Base-by-base conservation (phyloP, 2,113 vertebrate species). In the Phylloscopus trochilus region DNA sequence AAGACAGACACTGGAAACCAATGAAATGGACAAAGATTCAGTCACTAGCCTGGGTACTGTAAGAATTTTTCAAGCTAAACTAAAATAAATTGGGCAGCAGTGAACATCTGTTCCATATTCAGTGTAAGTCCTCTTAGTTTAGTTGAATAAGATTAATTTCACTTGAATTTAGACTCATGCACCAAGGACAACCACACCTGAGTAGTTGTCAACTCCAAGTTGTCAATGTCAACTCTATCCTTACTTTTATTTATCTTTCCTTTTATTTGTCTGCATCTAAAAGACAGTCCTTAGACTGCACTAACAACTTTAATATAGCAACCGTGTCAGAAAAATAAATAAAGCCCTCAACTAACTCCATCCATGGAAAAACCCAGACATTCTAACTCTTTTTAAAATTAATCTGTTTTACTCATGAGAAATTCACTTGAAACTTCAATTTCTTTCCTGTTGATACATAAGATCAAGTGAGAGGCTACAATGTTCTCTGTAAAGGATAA, bases 351-450 rank as follows among this genome's bases (percentile, higher is more conserved):
- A 51, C 7, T 46, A 79, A 28, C 5, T 20, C 11, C 5, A 52
- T 3, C 2, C 5, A 55, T 33, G 6, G 11, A 52, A 69, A 44
- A 56, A 28, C 1, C 2, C 2, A 8, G 17, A 78, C 2, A n/a
- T 56, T 64, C 66, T 79, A 8, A 56, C 13, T 67, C 27, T 82
- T 67, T 60, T 56, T 4, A 52, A 67, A 66, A 52, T 44, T 28
- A 37, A 41, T 31, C 3, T 41, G 3, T 24, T 93, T 70, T 51
- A 89, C 14, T 31, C 13, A 52, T 9, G 35, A 83, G 10, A 66
- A 69, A 60, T 53, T 68, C 6, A 47, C 30, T 80, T 68, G 20
- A 43, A 77, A 59, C 6, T 67, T 82, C 12, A 43, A 7, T 63
- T 78, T 46, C 28, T 74, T 85, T 47, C 33, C 47, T 60, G 6